Percentiles rank a stretch among this genome's conserved stretches.
Conservation (phyloP, 1,140 invertebrate species). For the Macrotrachela quadricornifera region DNA sequence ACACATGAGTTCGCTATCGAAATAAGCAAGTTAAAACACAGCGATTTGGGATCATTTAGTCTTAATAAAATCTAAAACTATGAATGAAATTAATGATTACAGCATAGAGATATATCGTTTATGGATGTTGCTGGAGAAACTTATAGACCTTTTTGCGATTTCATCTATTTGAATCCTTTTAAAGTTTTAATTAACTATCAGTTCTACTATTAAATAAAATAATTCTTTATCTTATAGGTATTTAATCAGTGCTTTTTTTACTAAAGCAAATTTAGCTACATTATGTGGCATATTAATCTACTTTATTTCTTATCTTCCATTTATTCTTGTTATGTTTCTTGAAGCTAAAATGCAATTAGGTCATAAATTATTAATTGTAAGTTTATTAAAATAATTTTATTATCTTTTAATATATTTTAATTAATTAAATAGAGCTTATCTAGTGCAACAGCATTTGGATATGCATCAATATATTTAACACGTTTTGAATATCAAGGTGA, state of each 20-base stretch:
- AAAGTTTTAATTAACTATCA: too few species aligned
- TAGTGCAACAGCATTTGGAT: conserved; percentile 30
- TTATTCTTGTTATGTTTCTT: conserved; percentile 24
- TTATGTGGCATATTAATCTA: conserved; percentile 28
- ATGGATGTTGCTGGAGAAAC: too few species aligned
- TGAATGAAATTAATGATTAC: too few species aligned
- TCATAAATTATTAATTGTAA: conserved; percentile 26
- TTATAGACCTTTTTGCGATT: too few species aligned
- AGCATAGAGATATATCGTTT: too few species aligned
- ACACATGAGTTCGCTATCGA: too few species aligned
- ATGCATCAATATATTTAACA: conserved; percentile 18
- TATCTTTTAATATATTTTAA: not conserved
- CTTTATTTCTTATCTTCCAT: conserved; percentile 31
- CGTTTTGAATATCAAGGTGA: conserved; percentile 25
- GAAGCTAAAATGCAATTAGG: conserved; percentile 22
- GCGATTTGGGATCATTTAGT: too few species aligned
- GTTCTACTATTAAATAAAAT: not conserved
- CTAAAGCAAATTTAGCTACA: conserved; percentile 28
- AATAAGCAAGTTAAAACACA: too few species aligned
- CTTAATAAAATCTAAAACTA: too few species aligned
- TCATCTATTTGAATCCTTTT: too few species aligned
- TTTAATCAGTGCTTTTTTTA: conserved; percentile 30
- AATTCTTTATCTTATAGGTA: conserved; percentile 19
- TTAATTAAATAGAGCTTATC: conserved; percentile 20
- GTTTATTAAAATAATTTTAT: conserved; percentile 10